These are phyloP conservation scores for Diachasma alloeum DNA, from an alignment of 1,140 invertebrate genomes.

Conservation along the genomic window DNA sequence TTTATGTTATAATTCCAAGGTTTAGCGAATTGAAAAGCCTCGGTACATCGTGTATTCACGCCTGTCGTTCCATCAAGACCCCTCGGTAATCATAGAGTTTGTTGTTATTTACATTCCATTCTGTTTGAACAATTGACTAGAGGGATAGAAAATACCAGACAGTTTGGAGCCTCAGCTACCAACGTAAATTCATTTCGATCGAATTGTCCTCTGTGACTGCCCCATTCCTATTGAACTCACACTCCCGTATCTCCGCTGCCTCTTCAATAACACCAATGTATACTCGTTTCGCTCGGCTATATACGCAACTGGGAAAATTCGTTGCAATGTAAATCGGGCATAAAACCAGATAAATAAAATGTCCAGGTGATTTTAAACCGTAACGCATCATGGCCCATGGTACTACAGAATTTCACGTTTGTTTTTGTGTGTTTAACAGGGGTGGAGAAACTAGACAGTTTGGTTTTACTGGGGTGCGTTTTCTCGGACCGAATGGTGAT, in stretches of 20 bases:
- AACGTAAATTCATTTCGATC: slow-evolving; percentile 5
- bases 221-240: neutral
- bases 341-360: slow-evolving; percentile 27
- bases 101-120: slow-evolving; percentile 44
- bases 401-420: neutral
- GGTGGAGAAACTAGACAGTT: neutral
- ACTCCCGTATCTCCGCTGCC: neutral
- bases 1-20: neutral
- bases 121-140: slow-evolving; percentile 35
- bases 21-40: neutral
- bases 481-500: neutral
- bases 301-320: neutral
- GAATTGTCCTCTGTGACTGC: neutral
- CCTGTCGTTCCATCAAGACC: slow-evolving; percentile 14
- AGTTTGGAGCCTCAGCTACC: neutral
- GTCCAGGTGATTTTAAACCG: slow-evolving; percentile 10
- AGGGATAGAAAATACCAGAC: slow-evolving; percentile 1
- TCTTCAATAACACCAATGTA: neutral
- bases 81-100: slow-evolving; percentile 34
- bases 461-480: neutral
- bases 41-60: neutral
- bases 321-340: slow-evolving; percentile 10
- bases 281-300: neutral
- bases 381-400: neutral
- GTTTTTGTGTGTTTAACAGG: neutral